Evolutionary conservation across 2,888 invertebrate genomes (phyloP).

Genomic region (Latrodectus hesperus): DNA sequence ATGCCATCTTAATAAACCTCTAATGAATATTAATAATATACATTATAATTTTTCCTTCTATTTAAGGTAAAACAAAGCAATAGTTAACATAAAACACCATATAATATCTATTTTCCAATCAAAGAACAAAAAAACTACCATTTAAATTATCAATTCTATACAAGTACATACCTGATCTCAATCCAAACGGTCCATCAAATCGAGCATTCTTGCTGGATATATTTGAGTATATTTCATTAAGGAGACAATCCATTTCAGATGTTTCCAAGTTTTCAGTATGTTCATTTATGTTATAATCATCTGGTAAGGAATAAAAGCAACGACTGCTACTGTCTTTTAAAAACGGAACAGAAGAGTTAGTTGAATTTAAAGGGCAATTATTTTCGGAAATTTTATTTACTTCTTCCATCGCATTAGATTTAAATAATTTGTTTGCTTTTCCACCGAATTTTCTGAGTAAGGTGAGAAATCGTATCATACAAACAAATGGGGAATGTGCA

Average conservation of each 20-base stretch:
- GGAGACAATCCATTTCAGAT: slow-evolving; percentile 14
- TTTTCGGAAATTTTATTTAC: too few relatives aligned
- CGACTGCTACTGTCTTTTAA: slow-evolving; percentile 33
- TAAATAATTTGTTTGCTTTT: too few relatives aligned
- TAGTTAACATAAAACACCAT: neutral
- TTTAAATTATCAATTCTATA: neutral
- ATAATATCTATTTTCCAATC: neutral
- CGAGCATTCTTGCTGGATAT: slow-evolving; percentile 38
- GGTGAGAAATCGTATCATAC: too few relatives aligned
- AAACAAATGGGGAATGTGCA: too few relatives aligned
- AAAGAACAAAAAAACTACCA: neutral
- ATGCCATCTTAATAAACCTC: too few relatives aligned
- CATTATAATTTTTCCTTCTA: too few relatives aligned
- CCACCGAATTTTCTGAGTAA: too few relatives aligned
- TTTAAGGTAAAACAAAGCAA: neutral
- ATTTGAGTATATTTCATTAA: slow-evolving; percentile 50
- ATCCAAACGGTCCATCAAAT: slow-evolving; percentile 55
- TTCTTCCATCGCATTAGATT: too few relatives aligned
- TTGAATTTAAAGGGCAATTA: too few relatives aligned
- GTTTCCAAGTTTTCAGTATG: neutral
- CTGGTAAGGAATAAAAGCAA: slow-evolving; percentile 52
- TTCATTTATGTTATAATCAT: slow-evolving; percentile 21
- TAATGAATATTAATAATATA: too few relatives aligned
- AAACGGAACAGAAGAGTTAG: neutral
- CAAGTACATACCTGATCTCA: slow-evolving; percentile 37